These are phyloP conservation scores for Rhinophrynus dorsalis DNA, from an alignment of 2,797 vertebrate species.

Conservation along the genomic window DNA sequence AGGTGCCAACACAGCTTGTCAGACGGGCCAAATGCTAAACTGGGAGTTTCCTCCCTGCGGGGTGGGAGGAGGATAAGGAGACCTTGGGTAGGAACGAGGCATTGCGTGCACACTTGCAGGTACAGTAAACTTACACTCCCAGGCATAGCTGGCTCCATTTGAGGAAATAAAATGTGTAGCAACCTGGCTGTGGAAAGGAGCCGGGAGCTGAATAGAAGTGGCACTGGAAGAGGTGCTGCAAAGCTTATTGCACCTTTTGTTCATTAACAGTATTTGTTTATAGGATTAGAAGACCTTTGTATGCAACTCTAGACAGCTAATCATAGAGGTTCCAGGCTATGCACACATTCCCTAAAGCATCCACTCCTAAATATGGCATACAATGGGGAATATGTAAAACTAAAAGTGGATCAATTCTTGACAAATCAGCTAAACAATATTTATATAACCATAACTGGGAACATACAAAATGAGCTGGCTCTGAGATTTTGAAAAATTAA, in stretches of 20 bases:
- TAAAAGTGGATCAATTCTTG: too few species aligned
- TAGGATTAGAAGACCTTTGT: slow-evolving; percentile 2
- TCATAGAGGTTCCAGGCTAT: neutral
- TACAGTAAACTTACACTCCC: slow-evolving; percentile 12
- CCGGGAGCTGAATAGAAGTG: slow-evolving; percentile 25
- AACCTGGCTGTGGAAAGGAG: slow-evolving; percentile 19
- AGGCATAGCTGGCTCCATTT: slow-evolving; percentile 18
- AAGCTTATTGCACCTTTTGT: slow-evolving; percentile 21
- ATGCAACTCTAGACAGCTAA: slow-evolving; percentile 2
- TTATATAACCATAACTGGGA: too few species aligned
- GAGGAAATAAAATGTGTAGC: slow-evolving; percentile 40
- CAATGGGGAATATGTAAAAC: too few species aligned
- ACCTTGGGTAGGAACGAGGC: slow-evolving; percentile 5
- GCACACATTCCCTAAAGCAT: too few species aligned
- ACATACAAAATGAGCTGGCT: too few species aligned
- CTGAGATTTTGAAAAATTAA: too few species aligned
- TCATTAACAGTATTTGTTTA: slow-evolving; percentile 22
- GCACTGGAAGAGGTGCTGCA: slow-evolving; percentile 23
- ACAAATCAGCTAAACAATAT: too few species aligned
- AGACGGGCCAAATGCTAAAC: slow-evolving; percentile 21
- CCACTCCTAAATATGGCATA: too few species aligned
- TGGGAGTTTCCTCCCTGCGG: slow-evolving; percentile 36
- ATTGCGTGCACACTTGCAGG: slow-evolving; percentile 18
- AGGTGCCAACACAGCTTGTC: slow-evolving; percentile 26
- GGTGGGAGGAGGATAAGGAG: slow-evolving; percentile 29